These are phyloP conservation scores for Vimba vimba DNA, from an alignment of 2,113 vertebrate genomes.

Conservation along the genomic window DNA sequence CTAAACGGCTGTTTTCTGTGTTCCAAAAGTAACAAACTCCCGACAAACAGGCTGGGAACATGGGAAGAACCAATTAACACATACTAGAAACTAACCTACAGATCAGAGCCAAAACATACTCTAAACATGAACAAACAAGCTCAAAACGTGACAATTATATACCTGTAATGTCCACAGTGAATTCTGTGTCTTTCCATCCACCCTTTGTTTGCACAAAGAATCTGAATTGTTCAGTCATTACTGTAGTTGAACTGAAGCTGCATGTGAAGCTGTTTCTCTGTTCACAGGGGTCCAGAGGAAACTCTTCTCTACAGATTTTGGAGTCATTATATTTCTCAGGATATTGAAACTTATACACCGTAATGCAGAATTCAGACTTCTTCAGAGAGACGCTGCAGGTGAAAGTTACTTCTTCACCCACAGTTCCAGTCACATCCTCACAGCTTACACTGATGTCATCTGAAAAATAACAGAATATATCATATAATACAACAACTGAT, in stretches of 20 bases:
- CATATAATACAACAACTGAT: neutral
- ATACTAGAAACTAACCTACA: too few species aligned
- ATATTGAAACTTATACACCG: rapidly evolving
- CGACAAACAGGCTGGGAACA: too few species aligned
- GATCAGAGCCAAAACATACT: too few species aligned
- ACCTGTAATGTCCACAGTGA: neutral
- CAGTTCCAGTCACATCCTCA: neutral
- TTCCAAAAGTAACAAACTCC: neutral
- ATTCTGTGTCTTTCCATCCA: rapidly evolving
- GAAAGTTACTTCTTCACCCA: neutral
- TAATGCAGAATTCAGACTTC: neutral
- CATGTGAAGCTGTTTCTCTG: neutral
- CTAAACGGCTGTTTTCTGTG: neutral
- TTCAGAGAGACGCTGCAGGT: neutral
- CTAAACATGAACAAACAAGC: too few species aligned
- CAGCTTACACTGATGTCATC: neutral
- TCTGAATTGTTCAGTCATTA: neutral
- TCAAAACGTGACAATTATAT: neutral
- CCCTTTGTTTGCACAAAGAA: neutral
- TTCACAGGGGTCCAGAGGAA: neutral
- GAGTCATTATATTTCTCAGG: rapidly evolving
- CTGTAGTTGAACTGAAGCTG: neutral
- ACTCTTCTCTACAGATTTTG: neutral
- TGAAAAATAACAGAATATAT: neutral
- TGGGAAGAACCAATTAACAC: too few species aligned